Percentiles rank a stretch among this genome's conserved stretches.
These are phyloP conservation scores for Threskiornis aethiopicus DNA, from an alignment of 2,797 vertebrate genomes.

Conservation along the genomic window DNA sequence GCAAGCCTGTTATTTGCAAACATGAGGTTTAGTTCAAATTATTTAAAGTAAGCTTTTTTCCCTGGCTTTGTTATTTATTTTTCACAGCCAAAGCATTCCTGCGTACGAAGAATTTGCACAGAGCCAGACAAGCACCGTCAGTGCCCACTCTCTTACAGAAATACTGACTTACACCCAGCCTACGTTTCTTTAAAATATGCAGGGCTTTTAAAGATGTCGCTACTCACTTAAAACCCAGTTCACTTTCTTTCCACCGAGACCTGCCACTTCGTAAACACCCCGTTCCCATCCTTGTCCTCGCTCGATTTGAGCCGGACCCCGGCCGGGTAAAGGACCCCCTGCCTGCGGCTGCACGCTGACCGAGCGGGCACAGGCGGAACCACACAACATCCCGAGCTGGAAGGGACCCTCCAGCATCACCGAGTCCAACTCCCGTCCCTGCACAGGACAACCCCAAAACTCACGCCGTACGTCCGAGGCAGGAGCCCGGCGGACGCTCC, in stretches of 20 bases:
- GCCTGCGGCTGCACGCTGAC: background rate
- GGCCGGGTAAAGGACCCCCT: background rate
- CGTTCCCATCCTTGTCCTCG: fast-evolving
- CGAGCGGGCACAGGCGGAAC: background rate
- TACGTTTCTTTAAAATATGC: fast-evolving
- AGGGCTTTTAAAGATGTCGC: background rate
- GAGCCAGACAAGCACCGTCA: background rate
- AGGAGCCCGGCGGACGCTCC: background rate
- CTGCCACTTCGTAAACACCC: background rate
- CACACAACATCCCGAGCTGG: no score
- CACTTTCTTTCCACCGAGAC: background rate
- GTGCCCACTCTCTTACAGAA: fast-evolving
- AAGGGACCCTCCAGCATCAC: no score
- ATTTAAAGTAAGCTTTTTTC: background rate
- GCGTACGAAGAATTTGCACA: fast-evolving
- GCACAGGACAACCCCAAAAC: no score
- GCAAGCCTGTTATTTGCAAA: background rate
- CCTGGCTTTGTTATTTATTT: background rate
- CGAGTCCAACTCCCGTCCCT: no score
- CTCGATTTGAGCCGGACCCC: fast-evolving
- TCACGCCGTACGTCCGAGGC: no score
- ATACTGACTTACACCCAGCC: background rate
- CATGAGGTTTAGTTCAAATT: background rate
- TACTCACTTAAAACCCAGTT: background rate
- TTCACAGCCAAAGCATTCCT: background rate